phyloP scores from a whole-genome alignment of 2,797 vertebrate species.

The Gallinago stenura region DNA sequence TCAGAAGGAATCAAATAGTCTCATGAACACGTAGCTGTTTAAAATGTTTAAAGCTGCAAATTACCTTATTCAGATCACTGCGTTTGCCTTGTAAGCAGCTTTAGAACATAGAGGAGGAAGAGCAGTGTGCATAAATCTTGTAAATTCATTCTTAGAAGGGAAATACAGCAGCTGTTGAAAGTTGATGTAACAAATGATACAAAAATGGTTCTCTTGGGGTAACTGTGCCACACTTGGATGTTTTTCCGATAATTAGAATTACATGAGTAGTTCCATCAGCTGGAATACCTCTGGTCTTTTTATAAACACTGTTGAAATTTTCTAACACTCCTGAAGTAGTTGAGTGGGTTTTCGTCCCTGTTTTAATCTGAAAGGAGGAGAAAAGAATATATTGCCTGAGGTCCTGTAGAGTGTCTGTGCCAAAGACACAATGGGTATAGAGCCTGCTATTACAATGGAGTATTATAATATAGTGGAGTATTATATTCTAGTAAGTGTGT shows the following conservation, averaged over 20 bases:
- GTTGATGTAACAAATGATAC: not conserved
- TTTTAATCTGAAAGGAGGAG: not conserved
- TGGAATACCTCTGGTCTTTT: not conserved
- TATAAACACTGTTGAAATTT: not conserved
- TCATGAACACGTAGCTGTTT: not conserved
- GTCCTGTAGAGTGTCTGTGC: not conserved
- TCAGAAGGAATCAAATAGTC: not conserved
- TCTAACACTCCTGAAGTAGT: not conserved
- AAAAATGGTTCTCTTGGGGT: not conserved
- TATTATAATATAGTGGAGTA: not conserved
- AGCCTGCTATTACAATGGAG: not conserved
- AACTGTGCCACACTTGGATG: not conserved
- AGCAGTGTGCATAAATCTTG: not conserved
- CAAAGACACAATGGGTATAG: not conserved
- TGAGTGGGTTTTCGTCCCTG: not conserved
- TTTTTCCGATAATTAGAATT: not conserved
- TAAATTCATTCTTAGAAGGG: not conserved
- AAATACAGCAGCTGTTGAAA: not conserved
- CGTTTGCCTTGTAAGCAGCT: not conserved
- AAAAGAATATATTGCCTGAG: not conserved
- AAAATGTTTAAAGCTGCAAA: not conserved
- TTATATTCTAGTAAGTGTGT: not conserved
- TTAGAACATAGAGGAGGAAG: not conserved
- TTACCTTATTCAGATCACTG: not conserved
- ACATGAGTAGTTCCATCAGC: not conserved